Evolutionary conservation across 2,113 vertebrate genomes (phyloP), one percentile per base, ranked within the genome.

Genomic region (Dendropsophus ebraccatus): DNA sequence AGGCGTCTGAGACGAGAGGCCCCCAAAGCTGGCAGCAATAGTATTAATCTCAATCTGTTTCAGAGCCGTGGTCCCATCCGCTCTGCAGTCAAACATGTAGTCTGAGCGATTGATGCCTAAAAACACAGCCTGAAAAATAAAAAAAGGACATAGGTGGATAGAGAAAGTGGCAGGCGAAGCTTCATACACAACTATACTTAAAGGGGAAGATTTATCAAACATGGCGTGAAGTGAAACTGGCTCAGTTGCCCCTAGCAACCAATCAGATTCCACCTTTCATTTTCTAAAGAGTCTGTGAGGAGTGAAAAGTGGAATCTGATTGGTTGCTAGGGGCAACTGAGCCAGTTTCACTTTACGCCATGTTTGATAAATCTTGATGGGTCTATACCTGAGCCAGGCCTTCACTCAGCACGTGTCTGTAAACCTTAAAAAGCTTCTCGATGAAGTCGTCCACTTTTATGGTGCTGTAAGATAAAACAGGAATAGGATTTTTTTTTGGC

Each of bases 31-130:
- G 85, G 97, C 97, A 89, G 98, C 97, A 84, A 99, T 95, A 45
- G 97, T 99, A 92, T 99, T 99, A 87, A 99, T 98, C 89, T 99
- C 98, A 1, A 99, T 95, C 92, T 99, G 98, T 89, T 96, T 98
- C 88, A 99, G 90, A 56, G 94, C 92, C 0, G 90, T 82, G 0
- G 87, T 84, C 11, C 94, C 93, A 62, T 93, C 92, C 16, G 86
- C 70, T 14, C 84, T 90, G 58, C 88, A 88, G 92, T 99, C 95
- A 93, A 97, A 93, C 98, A 99, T 99, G 94, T 99, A 99, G 91
- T 99, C 98, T 0, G 98, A 98, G 49, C 98, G 96, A 88, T 98
- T 99, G 85, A 99, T 93, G 87, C 97, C 96, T 90, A 99, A 89
- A 88, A 96, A 94, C 80, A 98, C 92, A 0, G 95, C 87, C 97